phyloP scores from a whole-genome alignment of 2,113 vertebrate species.

The Ivindomyrus marchei region DNA sequence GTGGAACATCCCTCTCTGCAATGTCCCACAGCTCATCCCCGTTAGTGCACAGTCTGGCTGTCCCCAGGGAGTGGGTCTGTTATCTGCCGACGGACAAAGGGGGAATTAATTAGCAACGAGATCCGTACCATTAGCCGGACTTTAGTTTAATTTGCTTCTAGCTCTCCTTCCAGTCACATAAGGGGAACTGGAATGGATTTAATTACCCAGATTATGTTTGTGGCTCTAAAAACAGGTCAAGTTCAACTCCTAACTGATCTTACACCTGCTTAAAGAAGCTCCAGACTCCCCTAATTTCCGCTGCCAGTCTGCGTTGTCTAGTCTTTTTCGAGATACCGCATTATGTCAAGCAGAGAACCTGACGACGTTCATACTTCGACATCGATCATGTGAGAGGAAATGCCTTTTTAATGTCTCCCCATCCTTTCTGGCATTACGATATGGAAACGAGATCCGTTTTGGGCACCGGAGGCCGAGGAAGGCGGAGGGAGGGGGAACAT shows the following conservation, averaged over 20 bases:
- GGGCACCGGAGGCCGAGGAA: neutral
- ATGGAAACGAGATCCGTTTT: neutral
- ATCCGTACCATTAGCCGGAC: neutral
- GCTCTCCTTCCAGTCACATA: neutral
- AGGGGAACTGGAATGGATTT: neutral
- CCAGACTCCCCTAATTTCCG: neutral
- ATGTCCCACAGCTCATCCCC: neutral
- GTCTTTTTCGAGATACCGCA: neutral
- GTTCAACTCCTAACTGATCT: neutral
- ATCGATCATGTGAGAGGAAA: neutral
- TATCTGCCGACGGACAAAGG: neutral
- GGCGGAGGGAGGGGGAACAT: neutral
- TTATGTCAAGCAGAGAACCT: neutral
- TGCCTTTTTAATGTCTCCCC: constrained; percentile 11
- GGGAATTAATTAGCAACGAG: constrained; percentile 14
- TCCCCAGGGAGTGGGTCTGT: neutral
- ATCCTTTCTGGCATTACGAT: neutral
- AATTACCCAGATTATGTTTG: constrained; percentile 18
- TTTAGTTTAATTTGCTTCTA: constrained; percentile 7
- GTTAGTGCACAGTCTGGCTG: neutral
- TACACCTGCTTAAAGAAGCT: neutral
- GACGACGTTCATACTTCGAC: neutral
- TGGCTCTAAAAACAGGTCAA: neutral
- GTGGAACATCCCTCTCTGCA: neutral
- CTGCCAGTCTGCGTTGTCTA: neutral